phyloP scores from a whole-genome alignment of 2,797 vertebrate genomes.

The Anomalospiza imberbis region DNA sequence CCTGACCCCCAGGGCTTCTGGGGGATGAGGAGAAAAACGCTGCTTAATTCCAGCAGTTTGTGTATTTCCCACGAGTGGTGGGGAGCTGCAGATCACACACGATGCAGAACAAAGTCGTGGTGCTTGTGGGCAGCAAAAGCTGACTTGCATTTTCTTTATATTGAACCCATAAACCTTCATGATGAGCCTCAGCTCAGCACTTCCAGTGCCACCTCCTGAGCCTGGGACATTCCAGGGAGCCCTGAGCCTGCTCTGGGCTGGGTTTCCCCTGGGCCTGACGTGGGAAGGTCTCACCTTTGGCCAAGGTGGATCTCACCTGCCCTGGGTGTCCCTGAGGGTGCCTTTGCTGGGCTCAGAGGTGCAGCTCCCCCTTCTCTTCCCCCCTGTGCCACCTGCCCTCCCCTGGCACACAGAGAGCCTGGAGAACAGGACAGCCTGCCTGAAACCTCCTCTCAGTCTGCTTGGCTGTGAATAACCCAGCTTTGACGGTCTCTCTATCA shows the following conservation, averaged over 20 bases:
- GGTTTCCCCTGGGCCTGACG: background rate
- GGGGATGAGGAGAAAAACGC: background rate
- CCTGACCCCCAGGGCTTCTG: background rate
- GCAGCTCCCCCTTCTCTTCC: background rate
- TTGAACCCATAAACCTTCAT: background rate
- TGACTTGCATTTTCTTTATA: background rate
- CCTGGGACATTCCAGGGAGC: fast-evolving
- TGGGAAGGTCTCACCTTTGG: fast-evolving
- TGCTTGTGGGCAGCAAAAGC: background rate
- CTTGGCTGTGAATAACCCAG: background rate
- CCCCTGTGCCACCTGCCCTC: background rate
- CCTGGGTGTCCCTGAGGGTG: background rate
- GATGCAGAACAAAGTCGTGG: fast-evolving
- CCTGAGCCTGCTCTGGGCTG: background rate
- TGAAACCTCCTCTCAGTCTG: background rate
- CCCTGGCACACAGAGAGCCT: background rate
- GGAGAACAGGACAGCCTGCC: background rate
- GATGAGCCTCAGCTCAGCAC: background rate
- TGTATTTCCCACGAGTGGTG: fast-evolving
- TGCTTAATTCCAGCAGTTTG: background rate
- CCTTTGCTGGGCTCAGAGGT: background rate
- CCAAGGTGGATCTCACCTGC: background rate
- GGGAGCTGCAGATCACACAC: background rate
- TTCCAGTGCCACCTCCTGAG: background rate
- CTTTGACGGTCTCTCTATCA: background rate